Evolutionary conservation across 2,888 invertebrate genomes (phyloP).

Genomic region (Sceliomorpha sp.): DNA sequence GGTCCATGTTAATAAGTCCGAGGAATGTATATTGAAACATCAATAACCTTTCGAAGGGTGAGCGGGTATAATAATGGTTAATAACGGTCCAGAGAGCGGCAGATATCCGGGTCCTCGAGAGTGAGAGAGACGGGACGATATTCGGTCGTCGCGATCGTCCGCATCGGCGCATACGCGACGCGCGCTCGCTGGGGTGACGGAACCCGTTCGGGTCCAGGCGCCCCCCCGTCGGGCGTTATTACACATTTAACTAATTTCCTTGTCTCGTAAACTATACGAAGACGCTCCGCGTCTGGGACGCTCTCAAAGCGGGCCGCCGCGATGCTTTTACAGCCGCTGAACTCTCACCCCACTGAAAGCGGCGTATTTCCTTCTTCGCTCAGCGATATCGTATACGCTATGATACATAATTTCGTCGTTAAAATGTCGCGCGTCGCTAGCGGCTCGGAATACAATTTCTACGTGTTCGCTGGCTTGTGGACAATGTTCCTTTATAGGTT

Average conservation of each 20-base stretch:
- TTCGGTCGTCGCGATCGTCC: conserved; percentile 33
- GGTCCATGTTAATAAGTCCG: neutral
- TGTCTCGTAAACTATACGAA: conserved; percentile 73
- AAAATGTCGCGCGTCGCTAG: conserved; percentile 39
- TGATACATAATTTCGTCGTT: conserved; percentile 53
- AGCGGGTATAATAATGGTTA: conserved; percentile 10
- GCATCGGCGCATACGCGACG: conserved; percentile 24
- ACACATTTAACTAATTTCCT: conserved; percentile 76
- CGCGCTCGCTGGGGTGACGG: conserved; percentile 41
- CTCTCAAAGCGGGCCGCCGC: conserved; percentile 57
- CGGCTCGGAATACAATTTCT: conserved; percentile 17
- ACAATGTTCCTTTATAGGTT: conserved; percentile 1
- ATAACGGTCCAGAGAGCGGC: too few species aligned
- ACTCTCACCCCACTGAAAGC: conserved; percentile 56
- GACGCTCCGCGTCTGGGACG: conserved; percentile 56
- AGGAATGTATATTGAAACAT: conserved; percentile 17
- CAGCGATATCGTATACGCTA: conserved; percentile 21
- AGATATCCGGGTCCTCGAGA: too few species aligned
- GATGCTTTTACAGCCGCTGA: conserved; percentile 47
- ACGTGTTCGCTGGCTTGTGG: neutral
- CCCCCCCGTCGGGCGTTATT: conserved; percentile 71
- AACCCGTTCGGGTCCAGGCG: conserved; percentile 47
- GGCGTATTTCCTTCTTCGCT: conserved; percentile 24
- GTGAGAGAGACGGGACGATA: conserved; percentile 4
- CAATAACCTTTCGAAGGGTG: conserved; percentile 12